These are phyloP conservation scores for Apostichopus parvimensis DNA, from an alignment of 35 echinoderm and acorn worm species.

Conservation along the genomic window DNA sequence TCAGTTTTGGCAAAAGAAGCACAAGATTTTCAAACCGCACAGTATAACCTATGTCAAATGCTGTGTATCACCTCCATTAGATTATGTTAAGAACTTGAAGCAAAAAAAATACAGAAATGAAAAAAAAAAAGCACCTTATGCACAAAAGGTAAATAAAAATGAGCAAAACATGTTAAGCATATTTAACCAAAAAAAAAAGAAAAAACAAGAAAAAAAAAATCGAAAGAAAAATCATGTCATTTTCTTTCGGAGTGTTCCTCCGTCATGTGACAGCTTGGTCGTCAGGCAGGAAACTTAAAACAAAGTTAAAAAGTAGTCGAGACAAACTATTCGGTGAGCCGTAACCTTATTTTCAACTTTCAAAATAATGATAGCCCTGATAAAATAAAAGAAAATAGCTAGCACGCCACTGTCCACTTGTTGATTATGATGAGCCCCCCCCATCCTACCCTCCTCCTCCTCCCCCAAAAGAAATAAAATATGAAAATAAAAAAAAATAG, in stretches of 20 bases:
- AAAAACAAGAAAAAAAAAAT: neutral
- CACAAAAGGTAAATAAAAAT: too few species aligned
- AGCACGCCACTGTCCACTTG: too few species aligned
- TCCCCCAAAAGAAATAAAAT: too few species aligned
- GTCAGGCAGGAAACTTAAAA: neutral
- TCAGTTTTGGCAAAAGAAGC: too few species aligned
- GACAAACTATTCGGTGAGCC: too few species aligned
- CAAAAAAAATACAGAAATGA: neutral
- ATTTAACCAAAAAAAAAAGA: neutral
- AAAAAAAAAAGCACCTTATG: neutral
- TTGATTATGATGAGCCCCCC: too few species aligned
- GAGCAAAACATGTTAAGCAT: neutral
- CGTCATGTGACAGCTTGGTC: neutral
- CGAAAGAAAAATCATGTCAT: neutral
- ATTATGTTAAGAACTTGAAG: neutral
- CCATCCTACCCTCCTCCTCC: too few species aligned
- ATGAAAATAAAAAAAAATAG: too few species aligned
- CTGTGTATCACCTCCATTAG: neutral
- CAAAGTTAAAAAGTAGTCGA: neutral
- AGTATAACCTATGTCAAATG: neutral
- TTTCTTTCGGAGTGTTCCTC: neutral
- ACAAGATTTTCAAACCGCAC: too few species aligned
- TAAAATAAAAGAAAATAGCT: too few species aligned
- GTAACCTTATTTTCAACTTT: too few species aligned
- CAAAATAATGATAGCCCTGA: too few species aligned